Evolutionary conservation across 2,113 vertebrate species (phyloP), one percentile per base, ranked within the genome.

Genomic region (Boleophthalmus pectinirostris): DNA sequence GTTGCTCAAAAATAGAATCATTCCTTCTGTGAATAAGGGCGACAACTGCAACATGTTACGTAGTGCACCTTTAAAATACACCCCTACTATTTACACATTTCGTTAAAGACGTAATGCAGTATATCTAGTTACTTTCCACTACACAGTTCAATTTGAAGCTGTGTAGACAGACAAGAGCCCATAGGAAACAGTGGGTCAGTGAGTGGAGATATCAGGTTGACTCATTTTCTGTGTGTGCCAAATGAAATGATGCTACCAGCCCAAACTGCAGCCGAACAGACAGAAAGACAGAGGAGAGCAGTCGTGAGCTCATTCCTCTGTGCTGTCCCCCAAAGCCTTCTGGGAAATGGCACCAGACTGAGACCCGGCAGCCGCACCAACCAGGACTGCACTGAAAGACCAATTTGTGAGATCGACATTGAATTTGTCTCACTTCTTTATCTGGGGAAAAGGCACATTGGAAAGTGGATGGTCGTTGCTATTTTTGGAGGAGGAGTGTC

Each of bases 221-320:
- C 64, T 75, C 75, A 69, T n/a, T 72, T 61, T 3, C 63, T 64
- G 49, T 0, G 7, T 64, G 64, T 68, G 73, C 67, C 82, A 73
- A 75, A 5, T 25, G 70, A 79, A 66, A 70, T 66, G 70, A 73
- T 61, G 72, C 80, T 66, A 56, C 73, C 25, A 69, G 68, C 73
- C 73, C 18, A 54, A 68, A 74, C 60, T 49, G 60, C 66, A 72
- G 75, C 47, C 21, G 70, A 29, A 78, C 49, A 63, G 9, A 43
- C 68, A 58, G 68, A 74, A 61, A 56, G 68, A 72, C 38, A 33
- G n/a, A 68, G 74, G 69, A 72, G 74, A 51, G 60, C 71, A 68
- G 80, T 56, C 80, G 60, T 65, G 74, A 79, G 72, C 72, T 82
- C 70, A 75, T 74, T 77, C 78, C 75, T 72, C 75, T 75, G 72